Percentiles rank a stretch among this genome's conserved stretches.
Evolutionary conservation across 1,140 invertebrate species (phyloP).

Genomic region (Prorops nasuta): DNA sequence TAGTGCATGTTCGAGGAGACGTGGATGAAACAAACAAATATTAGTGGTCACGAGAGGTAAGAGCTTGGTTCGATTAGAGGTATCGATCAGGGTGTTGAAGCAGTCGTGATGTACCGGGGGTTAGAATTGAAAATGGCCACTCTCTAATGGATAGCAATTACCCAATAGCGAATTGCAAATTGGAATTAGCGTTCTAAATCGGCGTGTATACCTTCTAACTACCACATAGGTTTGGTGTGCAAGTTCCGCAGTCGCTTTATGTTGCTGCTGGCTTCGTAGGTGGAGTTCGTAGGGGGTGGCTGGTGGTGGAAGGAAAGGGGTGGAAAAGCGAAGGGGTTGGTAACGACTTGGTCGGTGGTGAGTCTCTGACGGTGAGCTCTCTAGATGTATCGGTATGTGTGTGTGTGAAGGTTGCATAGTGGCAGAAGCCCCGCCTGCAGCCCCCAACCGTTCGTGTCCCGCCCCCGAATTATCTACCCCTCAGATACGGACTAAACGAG

Average conservation of each 20-base stretch:
- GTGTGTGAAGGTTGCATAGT: constrained; percentile 13
- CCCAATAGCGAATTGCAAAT: constrained; percentile 34
- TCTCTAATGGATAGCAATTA: constrained; percentile 34
- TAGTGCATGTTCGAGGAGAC: too few species aligned
- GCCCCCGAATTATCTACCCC: constrained; percentile 38
- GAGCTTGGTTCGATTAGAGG: too few species aligned
- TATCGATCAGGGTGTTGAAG: too few species aligned
- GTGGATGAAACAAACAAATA: too few species aligned
- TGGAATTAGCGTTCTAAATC: constrained; percentile 35
- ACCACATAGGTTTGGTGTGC: constrained; percentile 9
- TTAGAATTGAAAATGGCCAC: constrained; percentile 24
- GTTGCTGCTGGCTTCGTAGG: too few species aligned
- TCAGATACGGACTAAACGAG: constrained; percentile 28
- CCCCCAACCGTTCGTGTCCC: constrained; percentile 26
- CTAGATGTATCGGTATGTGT: not conserved
- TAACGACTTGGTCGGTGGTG: constrained; percentile 20
- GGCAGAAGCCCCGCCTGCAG: constrained; percentile 33
- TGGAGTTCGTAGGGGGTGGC: not conserved
- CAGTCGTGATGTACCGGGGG: too few species aligned
- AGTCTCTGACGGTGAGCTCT: not conserved
- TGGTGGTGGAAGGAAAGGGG: not conserved
- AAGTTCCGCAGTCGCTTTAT: too few species aligned
- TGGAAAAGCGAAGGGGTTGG: constrained; percentile 15
- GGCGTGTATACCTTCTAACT: constrained; percentile 26
- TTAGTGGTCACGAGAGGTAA: too few species aligned